Percentiles rank a stretch among this genome's conserved stretches.
phyloP scores from a whole-genome alignment of 2,113 vertebrate species.

The Labeo rohita region DNA sequence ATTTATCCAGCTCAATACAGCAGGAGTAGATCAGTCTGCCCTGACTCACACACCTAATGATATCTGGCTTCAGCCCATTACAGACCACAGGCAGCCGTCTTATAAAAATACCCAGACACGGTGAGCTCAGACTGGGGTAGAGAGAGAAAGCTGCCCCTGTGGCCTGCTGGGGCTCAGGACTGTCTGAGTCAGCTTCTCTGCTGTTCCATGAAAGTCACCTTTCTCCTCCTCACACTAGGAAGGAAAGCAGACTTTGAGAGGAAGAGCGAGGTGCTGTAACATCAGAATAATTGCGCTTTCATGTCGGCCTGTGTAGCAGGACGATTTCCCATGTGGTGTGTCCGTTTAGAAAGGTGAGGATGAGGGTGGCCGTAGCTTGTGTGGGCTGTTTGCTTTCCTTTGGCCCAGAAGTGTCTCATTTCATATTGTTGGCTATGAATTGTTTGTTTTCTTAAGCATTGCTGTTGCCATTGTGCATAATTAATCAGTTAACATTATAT shows the following conservation, averaged over 20 bases:
- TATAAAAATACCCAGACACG: slow-evolving; percentile 57
- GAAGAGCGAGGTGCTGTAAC: slow-evolving; percentile 4
- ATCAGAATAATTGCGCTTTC: slow-evolving; percentile 15
- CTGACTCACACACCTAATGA: slow-evolving; percentile 80
- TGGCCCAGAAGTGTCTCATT: background rate
- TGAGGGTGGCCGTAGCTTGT: background rate
- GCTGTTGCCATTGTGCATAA: background rate
- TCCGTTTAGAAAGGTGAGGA: slow-evolving; percentile 1
- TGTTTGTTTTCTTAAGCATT: background rate
- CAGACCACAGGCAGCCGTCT: slow-evolving; percentile 64
- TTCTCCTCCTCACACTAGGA: slow-evolving; percentile 55
- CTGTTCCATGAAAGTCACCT: slow-evolving; percentile 74
- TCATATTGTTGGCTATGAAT: background rate
- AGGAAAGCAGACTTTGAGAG: background rate
- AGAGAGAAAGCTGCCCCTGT: slow-evolving; percentile 64
- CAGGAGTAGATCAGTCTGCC: slow-evolving; percentile 78
- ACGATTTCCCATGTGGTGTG: slow-evolving; percentile 11
- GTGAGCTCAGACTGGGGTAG: slow-evolving; percentile 62
- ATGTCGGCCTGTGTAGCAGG: background rate
- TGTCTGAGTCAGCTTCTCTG: slow-evolving; percentile 73
- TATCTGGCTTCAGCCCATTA: slow-evolving; percentile 76
- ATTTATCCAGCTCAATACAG: slow-evolving; percentile 82
- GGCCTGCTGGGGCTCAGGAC: slow-evolving; percentile 66
- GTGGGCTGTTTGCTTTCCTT: slow-evolving; percentile 7
- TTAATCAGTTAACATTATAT: background rate